Conservation (phyloP, 2,797 vertebrate genomes). For the Pseudocheirus occidentalis region DNA sequence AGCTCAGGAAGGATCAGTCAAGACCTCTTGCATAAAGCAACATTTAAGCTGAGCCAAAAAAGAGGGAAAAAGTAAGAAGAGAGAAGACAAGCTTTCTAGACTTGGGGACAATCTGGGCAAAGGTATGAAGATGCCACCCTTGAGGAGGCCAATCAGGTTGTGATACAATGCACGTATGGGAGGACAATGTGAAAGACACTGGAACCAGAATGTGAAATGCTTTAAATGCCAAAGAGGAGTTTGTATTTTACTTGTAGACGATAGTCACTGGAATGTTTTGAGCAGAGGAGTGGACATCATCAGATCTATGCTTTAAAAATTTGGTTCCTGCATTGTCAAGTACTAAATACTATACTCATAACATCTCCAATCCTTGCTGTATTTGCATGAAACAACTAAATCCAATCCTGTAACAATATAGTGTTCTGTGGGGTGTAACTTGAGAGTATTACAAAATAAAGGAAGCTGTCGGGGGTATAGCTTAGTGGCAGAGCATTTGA, state of each 20-base stretch:
- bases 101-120: background rate
- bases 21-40: background rate
- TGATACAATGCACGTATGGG: background rate
- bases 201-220: background rate
- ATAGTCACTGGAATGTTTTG: background rate
- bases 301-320: background rate
- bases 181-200: background rate
- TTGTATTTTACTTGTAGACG: background rate
- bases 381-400: background rate
- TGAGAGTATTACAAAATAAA: background rate
- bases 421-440: conserved; percentile 34
- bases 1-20: background rate
- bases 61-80: background rate
- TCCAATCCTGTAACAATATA: conserved; percentile 4
- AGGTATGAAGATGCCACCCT: background rate
- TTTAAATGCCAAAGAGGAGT: background rate
- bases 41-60: background rate
- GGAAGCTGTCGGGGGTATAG: background rate
- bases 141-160: background rate
- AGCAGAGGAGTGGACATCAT: background rate
- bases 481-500: no score
- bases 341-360: background rate
- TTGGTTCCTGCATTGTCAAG: background rate
- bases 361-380: conserved; percentile 27
- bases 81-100: background rate